A percentile compares a stretch with the other conserved stretches of the same genome.
These are phyloP conservation scores for Burhinus oedicnemus DNA, from an alignment of 2,113 vertebrate genomes.

Conservation along the genomic window DNA sequence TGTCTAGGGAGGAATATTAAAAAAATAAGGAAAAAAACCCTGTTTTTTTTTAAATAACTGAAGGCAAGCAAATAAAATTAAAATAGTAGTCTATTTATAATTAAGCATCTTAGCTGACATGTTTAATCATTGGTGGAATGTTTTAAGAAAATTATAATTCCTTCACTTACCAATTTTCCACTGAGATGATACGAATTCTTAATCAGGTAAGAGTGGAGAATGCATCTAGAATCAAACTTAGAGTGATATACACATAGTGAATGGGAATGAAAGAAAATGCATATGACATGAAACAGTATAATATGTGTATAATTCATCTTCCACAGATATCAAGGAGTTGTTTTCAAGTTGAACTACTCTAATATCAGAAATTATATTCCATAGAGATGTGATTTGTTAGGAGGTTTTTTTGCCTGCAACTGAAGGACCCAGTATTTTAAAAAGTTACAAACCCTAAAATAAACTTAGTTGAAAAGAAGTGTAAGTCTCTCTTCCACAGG, in stretches of 20 bases:
- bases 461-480: slow-evolving; percentile 47
- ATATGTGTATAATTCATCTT: not conserved
- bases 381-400: not conserved
- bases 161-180: not conserved
- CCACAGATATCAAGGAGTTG: slow-evolving; percentile 5
- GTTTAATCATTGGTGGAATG: slow-evolving; percentile 1
- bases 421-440: slow-evolving; percentile 44
- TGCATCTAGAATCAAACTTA: not conserved
- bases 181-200: not conserved
- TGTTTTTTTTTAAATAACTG: not conserved
- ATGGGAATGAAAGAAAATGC: not conserved
- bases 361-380: slow-evolving; percentile 51
- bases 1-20: not conserved
- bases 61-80: not conserved
- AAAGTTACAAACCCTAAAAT: slow-evolving; percentile 56
- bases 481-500: slow-evolving; percentile 24
- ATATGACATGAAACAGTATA: not conserved
- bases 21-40: not conserved
- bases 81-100: not conserved
- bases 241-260: not conserved
- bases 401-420: not conserved
- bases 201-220: not conserved
- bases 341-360: slow-evolving; percentile 12
- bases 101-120: not conserved
- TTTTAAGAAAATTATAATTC: not conserved